Evolutionary conservation across 1,140 invertebrate species (phyloP), one percentile per base, ranked within the genome.

Genomic region (Apis cerana): DNA sequence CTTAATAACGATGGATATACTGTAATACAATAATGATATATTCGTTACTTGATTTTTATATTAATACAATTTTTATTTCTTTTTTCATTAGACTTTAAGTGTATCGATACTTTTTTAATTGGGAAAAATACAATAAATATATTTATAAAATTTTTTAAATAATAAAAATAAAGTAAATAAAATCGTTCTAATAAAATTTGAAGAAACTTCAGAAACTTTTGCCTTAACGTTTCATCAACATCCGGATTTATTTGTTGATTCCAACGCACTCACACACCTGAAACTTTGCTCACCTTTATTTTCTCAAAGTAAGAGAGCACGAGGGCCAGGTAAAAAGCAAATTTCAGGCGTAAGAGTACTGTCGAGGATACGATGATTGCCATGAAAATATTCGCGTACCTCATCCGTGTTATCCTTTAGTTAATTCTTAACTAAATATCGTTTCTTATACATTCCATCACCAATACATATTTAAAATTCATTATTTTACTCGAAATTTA

Each of bases 271-370:
- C 91, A 93, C 92, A 94, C 92, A 93, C 93, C 93, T 93, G 93
- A 94, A 94, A 93, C 92, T 94, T 94, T 94, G 93, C 93, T 94
- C 93, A 93, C 93, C 93, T 93, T 93, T 91, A 83, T 91, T 87
- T 88, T 91, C 91, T 92, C 89, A 90, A 91, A 80, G 86, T 89
- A 85, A 85, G 89, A 89, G 90, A 90, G 90, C 88, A 88, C 87
- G 84, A 88, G 80, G 88, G 86, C 92, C 91, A 93, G 93, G 93
- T 93, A 91, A 93, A 93, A 94, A 94, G 93, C 92, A 94, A 94
- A 94, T 91, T 93, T 94, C 92, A 94, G 93, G 93, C 93, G 93
- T 94, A 90, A 92, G 92, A 93, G 92, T 93, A 92, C 86, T 87
- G 89, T 91, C 89, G 89, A 90, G 91, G 71, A 76, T 78, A 75